Evolutionary conservation across 1,140 invertebrate genomes (phyloP).

Genomic region (Aphelenchoides avenae): DNA sequence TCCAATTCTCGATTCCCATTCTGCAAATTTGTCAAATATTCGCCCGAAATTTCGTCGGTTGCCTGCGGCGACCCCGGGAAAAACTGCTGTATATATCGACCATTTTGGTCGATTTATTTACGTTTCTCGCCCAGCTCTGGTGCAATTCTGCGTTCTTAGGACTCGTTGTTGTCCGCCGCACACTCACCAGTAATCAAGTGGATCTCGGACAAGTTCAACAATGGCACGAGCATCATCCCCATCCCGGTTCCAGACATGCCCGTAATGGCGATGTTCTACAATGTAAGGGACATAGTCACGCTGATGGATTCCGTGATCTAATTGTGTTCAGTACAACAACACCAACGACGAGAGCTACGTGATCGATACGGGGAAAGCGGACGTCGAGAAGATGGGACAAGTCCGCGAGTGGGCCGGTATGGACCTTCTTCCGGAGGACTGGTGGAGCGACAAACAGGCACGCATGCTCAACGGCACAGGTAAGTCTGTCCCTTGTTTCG

Average conservation of each 20-base stretch:
- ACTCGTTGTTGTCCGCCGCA: constrained; percentile 18
- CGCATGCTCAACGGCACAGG: constrained; percentile 17
- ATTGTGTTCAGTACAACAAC: constrained; percentile 28
- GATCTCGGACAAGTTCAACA: constrained; percentile 12
- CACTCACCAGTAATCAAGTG: constrained; percentile 24
- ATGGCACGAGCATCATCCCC: constrained; percentile 23
- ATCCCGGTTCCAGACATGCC: constrained; percentile 23
- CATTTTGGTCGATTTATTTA: too few species aligned
- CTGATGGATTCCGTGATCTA: neutral
- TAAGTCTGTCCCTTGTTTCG: too few species aligned
- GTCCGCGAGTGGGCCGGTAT: constrained; percentile 8
- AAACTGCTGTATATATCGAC: too few species aligned
- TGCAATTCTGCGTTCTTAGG: too few species aligned
- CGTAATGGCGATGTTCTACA: constrained; percentile 29
- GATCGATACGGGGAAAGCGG: constrained; percentile 25
- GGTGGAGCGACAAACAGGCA: constrained; percentile 12
- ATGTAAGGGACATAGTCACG: constrained; percentile 2
- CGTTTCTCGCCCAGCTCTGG: too few species aligned
- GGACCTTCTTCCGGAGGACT: constrained; percentile 3
- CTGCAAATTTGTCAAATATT: too few species aligned
- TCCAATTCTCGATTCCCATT: too few species aligned
- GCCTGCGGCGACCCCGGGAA: too few species aligned
- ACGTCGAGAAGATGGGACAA: constrained; percentile 29
- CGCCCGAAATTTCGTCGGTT: too few species aligned
- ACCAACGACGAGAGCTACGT: constrained; percentile 35